Evolutionary conservation across 2,797 vertebrate species (phyloP).

Genomic region (Thunnus albacares): DNA sequence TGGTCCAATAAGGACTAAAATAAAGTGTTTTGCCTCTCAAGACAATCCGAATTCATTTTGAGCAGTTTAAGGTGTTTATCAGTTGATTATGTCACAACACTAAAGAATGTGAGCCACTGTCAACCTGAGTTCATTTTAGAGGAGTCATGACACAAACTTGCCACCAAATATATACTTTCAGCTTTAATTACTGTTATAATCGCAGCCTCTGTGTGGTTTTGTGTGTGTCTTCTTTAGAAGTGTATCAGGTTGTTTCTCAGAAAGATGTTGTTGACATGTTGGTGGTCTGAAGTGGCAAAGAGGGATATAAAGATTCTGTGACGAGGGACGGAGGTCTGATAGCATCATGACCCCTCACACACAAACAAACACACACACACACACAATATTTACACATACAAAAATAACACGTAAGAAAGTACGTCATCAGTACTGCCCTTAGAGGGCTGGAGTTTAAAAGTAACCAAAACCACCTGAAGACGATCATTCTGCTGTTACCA

Average conservation of each 20-base stretch:
- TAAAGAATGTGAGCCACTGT: not conserved
- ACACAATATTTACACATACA: too few species aligned
- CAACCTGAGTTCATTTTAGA: not conserved
- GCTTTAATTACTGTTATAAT: not conserved
- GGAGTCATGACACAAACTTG: not conserved
- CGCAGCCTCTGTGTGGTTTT: not conserved
- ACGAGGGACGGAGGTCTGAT: slow-evolving; percentile 45
- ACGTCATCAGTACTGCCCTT: not conserved
- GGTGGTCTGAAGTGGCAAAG: not conserved
- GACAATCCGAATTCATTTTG: not conserved
- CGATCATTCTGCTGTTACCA: accelerated
- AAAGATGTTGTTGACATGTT: not conserved
- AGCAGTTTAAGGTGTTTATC: not conserved
- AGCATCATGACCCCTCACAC: not conserved
- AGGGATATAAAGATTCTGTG: not conserved
- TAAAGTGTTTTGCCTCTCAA: not conserved
- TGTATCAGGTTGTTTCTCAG: slow-evolving; percentile 31
- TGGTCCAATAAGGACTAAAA: too few species aligned
- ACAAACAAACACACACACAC: not conserved
- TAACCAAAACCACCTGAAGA: not conserved
- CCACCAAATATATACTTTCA: not conserved
- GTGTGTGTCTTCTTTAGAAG: too few species aligned
- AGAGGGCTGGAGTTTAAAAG: too few species aligned
- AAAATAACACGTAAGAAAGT: too few species aligned
- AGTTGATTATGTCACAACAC: too few species aligned